A percentile compares a stretch with the other conserved stretches of the same genome.
Evolutionary conservation across 2,888 invertebrate genomes (phyloP).

Genomic region (Coenonympha glycerion): DNA sequence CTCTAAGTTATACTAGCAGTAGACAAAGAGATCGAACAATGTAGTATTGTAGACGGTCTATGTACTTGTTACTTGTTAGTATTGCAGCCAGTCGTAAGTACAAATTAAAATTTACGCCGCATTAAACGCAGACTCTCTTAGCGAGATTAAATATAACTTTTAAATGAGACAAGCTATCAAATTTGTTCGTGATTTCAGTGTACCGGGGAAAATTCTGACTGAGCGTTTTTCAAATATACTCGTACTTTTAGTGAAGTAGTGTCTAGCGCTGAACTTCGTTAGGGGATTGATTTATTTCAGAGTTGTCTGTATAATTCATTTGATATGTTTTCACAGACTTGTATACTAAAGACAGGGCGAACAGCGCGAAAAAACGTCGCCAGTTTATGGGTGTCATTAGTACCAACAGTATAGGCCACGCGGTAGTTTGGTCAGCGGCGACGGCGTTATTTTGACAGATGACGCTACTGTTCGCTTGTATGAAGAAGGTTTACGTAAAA

Average conservation of each 20-base stretch:
- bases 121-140: slow-evolving; percentile 31
- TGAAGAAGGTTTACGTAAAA: too few relatives aligned
- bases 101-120: slow-evolving; percentile 32
- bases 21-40: slow-evolving; percentile 16
- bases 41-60: slow-evolving; percentile 14
- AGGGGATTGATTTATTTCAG: background rate
- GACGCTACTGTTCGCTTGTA: too few relatives aligned
- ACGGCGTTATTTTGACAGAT: too few relatives aligned
- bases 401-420: too few relatives aligned
- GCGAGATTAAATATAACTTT: slow-evolving; percentile 51
- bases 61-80: slow-evolving; percentile 34
- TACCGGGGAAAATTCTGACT: slow-evolving; percentile 3
- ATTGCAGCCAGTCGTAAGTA: slow-evolving; percentile 15
- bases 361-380: too few relatives aligned
- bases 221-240: slow-evolving; percentile 10
- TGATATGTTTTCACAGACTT: too few relatives aligned
- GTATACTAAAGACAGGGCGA: too few relatives aligned
- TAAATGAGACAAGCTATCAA: slow-evolving; percentile 40
- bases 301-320: too few relatives aligned
- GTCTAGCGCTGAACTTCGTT: background rate
- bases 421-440: too few relatives aligned
- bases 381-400: too few relatives aligned
- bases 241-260: background rate
- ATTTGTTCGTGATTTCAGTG: slow-evolving; percentile 5
- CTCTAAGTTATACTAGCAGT: slow-evolving; percentile 2